These are phyloP conservation scores for Brachylomia viminalis DNA, from an alignment of 2,888 invertebrate species.

Conservation along the genomic window DNA sequence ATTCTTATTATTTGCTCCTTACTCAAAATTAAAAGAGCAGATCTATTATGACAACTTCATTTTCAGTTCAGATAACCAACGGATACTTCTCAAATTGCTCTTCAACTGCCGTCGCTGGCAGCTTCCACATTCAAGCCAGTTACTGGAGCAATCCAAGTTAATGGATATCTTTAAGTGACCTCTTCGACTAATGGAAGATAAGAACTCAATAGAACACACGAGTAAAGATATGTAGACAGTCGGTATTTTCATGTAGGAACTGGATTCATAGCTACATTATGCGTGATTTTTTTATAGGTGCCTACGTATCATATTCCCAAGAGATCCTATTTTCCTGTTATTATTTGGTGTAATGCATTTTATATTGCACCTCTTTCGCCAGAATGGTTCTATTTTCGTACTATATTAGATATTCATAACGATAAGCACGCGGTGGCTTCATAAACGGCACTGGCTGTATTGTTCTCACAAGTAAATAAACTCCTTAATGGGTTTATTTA, in stretches of 20 bases:
- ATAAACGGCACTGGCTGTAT: conserved; percentile 55
- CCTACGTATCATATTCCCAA: not conserved
- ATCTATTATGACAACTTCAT: not conserved
- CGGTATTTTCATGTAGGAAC: not conserved
- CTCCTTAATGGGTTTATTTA: conserved; percentile 64
- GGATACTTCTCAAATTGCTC: not conserved
- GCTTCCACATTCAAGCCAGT: conserved; percentile 1
- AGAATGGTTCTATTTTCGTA: conserved; percentile 20
- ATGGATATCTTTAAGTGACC: conserved; percentile 31
- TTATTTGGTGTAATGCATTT: conserved; percentile 26
- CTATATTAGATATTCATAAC: conserved; percentile 33
- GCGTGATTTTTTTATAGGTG: not conserved
- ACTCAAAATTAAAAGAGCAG: not conserved
- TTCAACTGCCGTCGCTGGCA: not conserved
- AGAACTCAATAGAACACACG: conserved; percentile 9
- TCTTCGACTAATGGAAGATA: conserved; percentile 20
- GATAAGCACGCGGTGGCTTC: conserved; percentile 27
- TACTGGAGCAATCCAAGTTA: conserved; percentile 23
- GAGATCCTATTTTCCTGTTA: not conserved
- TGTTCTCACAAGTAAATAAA: conserved; percentile 65
- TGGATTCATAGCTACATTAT: not conserved
- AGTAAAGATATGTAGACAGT: not conserved
- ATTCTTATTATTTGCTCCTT: not conserved
- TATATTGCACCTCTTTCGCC: conserved; percentile 6
- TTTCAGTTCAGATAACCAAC: not conserved